Percentiles rank a stretch among this genome's conserved stretches.
Conservation (phyloP, 35 echinoderm and acorn worm species). For the Heliocidaris erythrogramma region DNA sequence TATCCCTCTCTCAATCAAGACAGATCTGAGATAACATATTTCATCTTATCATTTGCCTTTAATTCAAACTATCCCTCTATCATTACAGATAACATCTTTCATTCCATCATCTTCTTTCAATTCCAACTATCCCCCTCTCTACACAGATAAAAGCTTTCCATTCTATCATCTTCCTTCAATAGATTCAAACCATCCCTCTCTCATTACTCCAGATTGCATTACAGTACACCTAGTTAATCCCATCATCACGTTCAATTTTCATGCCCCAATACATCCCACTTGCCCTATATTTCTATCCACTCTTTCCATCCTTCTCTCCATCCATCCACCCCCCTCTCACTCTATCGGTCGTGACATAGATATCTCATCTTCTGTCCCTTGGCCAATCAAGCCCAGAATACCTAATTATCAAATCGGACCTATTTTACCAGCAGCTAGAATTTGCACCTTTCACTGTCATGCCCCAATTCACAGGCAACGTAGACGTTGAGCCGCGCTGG, state of each 20-base stretch:
- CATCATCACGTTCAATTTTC: too few species aligned
- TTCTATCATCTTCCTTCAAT: too few species aligned
- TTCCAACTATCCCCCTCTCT: background rate
- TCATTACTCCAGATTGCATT: background rate
- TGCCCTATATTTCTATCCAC: too few species aligned
- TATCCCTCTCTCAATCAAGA: too few species aligned
- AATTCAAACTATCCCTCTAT: too few species aligned
- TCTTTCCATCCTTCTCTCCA: too few species aligned
- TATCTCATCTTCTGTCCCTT: background rate
- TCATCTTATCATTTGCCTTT: too few species aligned
- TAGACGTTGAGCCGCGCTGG: background rate
- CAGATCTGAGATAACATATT: too few species aligned
- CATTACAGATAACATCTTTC: too few species aligned
- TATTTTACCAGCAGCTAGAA: conserved; percentile 14
- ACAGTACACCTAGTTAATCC: background rate
- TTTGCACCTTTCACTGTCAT: conserved; percentile 14
- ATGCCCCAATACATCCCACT: too few species aligned
- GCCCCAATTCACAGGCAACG: conserved; percentile 23
- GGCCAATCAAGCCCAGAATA: conserved; percentile 21
- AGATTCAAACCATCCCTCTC: background rate
- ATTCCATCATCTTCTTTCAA: too few species aligned
- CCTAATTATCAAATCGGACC: conserved; percentile 36
- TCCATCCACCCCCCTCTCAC: background rate
- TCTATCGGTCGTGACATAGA: background rate
- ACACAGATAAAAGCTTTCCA: background rate